Base-by-base conservation (phyloP, 2,797 vertebrate species). In the Odontamblyopus lacepedii region DNA sequence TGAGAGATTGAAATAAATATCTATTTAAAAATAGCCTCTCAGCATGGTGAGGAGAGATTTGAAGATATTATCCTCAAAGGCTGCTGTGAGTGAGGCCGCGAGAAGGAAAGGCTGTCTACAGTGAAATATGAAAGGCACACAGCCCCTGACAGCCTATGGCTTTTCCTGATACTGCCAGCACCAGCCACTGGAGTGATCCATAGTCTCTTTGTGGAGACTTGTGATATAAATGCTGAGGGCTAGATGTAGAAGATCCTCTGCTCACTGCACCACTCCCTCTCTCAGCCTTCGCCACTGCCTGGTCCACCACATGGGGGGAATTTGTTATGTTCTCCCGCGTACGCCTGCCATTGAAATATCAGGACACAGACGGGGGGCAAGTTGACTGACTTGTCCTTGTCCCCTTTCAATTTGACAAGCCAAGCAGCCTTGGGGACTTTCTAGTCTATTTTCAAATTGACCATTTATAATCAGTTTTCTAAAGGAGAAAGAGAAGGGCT, bases 1-100 rank as follows among this genome's bases (percentile, higher is more conserved):
- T 83, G 91, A 89, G 85, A 81, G 87, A 91, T 88, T 80, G 82
- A 92, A 92, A 92, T 92, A 92, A 90, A 93, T 93, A 93, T 91
- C 89, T 92, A 89, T 92, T 93, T 91, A 93, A 93, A 94, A 94
- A 94, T 92, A 93, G 91, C 93, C 92, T 91, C 91, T 90, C 92
- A 90, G 92, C 89, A 86, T 88, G 91, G 89, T 82, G 81, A 83
- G 88, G 84, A 88, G 88, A 93, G 92, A 92, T 94, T 91, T 93
- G 88, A 91, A 94, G 94, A 94, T 94, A 93, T 94, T 94, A 93
- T 94, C 93, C 92, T 94, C 91, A 94, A 93, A 94, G 90, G 90
- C 89, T 78, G 92, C 90, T 90, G 89, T 93, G 93, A 93, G 91
- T 92, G 92, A 94, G 90, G 90, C 92, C 87, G 63, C 76, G 78